phyloP scores from a whole-genome alignment of 2,797 vertebrate species.

The Avahi laniger region DNA sequence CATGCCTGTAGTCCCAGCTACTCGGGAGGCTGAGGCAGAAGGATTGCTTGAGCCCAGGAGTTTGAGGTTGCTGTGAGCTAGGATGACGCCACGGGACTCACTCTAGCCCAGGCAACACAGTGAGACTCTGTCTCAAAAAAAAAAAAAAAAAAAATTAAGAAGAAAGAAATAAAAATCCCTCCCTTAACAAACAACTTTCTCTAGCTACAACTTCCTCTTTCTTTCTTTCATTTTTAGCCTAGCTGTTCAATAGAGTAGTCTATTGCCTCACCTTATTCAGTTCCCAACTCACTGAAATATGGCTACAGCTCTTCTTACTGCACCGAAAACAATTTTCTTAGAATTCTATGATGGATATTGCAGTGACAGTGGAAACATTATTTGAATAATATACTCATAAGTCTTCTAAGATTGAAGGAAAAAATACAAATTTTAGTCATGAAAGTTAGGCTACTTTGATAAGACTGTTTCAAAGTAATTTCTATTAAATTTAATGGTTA shows the following conservation, averaged over 20 bases:
- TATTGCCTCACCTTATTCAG: background rate
- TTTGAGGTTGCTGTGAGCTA: too few relatives aligned
- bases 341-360: conserved; percentile 16
- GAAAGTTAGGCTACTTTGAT: conserved; percentile 40
- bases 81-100: too few relatives aligned
- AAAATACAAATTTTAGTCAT: conserved; percentile 16
- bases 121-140: too few relatives aligned
- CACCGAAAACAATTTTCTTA: background rate
- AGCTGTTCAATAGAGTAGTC: background rate
- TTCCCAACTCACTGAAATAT: background rate
- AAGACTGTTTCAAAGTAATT: conserved; percentile 50
- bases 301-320: background rate
- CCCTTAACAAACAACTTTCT: background rate
- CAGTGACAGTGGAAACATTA: background rate
- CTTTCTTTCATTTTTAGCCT: conserved; percentile 4
- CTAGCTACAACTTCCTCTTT: background rate
- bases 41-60: too few relatives aligned
- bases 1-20: too few relatives aligned
- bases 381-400: conserved; percentile 26
- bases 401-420: conserved; percentile 47
- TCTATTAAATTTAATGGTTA: conserved; percentile 25
- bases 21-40: too few relatives aligned
- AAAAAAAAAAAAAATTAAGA: conserved; percentile 44
- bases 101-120: too few relatives aligned
- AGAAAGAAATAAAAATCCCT: conserved; percentile 41